Percentiles rank a stretch among this genome's conserved stretches.
phyloP scores from a whole-genome alignment of 2,113 vertebrate species.

The Enhydra lutris region DNA sequence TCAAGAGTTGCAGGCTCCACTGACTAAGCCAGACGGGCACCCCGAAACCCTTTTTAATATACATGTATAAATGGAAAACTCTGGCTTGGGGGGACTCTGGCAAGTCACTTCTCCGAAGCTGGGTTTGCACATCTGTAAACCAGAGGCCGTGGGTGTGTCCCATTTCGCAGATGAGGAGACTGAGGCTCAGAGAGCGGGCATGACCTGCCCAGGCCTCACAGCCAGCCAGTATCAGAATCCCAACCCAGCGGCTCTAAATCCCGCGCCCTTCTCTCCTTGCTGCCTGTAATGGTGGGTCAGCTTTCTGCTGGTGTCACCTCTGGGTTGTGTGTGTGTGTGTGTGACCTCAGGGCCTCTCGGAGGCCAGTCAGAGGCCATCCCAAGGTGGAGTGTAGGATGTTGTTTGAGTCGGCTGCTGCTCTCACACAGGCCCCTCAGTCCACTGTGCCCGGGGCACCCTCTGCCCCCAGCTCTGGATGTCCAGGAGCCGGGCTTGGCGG shows the following conservation, averaged over 20 bases:
- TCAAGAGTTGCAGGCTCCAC: not conserved
- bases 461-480: conserved; percentile 43
- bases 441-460: not conserved
- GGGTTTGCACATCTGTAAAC: not conserved
- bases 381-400: not conserved
- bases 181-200: not conserved
- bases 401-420: not conserved
- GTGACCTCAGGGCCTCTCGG: not conserved
- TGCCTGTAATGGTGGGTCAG: not conserved
- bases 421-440: not conserved
- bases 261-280: not conserved
- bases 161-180: not conserved
- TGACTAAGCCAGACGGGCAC: not conserved
- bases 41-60: not conserved
- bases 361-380: not conserved
- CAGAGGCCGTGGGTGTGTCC: not conserved
- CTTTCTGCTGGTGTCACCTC: not conserved
- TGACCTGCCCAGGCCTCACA: not conserved
- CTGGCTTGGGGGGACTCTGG: not conserved
- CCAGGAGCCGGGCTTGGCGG: conserved; percentile 61
- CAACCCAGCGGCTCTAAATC: not conserved
- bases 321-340: not conserved
- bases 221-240: not conserved
- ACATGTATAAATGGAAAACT: not conserved
- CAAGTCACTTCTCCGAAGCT: not conserved